Percentiles rank a stretch among this genome's conserved stretches.
Conservation (phyloP, 2,888 invertebrate species). For the Tolmerus cingulatus region DNA sequence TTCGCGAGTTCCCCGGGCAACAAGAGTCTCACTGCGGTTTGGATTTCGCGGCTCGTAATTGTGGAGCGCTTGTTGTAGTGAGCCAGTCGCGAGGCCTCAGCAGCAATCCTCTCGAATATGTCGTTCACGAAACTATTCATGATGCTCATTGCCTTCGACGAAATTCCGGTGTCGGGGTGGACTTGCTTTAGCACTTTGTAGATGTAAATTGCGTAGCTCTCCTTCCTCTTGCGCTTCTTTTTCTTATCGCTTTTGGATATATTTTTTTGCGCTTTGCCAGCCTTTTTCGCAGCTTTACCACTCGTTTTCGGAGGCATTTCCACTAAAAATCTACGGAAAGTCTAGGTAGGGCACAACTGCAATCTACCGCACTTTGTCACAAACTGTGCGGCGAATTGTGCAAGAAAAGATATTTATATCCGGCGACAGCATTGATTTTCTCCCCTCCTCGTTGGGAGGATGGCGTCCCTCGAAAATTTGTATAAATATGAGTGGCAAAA, state of each 20-base stretch:
- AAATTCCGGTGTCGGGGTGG: constrained; percentile 72
- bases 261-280: constrained; percentile 68
- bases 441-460: background rate
- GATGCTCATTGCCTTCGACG: constrained; percentile 71
- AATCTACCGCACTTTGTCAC: background rate
- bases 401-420: background rate
- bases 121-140: constrained; percentile 81
- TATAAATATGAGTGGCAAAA: background rate
- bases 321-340: background rate
- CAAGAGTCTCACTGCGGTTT: constrained; percentile 68
- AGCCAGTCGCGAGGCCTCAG: constrained; percentile 71
- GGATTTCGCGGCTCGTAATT: constrained; percentile 72
- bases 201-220: constrained; percentile 69
- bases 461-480: background rate
- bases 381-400: background rate
- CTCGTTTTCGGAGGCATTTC: constrained; percentile 57
- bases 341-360: background rate
- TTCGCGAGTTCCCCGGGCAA: constrained; percentile 77
- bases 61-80: constrained; percentile 71
- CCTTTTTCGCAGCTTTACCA: constrained; percentile 57
- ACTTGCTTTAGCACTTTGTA: constrained; percentile 64
- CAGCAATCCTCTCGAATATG: constrained; percentile 75
- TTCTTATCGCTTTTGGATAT: constrained; percentile 69
- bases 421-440: background rate
- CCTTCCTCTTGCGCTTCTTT: constrained; percentile 68